Conservation (phyloP, 2,888 invertebrate genomes). For the Myathropa florea region DNA sequence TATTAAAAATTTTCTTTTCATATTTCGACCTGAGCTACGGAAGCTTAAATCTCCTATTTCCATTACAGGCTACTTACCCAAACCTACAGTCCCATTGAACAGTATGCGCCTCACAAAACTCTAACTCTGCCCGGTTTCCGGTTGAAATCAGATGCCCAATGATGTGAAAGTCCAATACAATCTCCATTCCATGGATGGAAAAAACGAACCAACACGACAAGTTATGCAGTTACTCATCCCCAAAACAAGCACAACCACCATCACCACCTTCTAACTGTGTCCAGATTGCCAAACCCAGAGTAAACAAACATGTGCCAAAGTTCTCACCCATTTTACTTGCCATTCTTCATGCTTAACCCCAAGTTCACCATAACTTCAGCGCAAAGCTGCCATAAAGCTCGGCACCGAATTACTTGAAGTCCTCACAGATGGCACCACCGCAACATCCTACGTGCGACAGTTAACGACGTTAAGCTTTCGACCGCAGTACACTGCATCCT, state of each 20-base stretch:
- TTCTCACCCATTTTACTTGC: constrained; percentile 17
- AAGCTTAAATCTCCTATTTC: background rate
- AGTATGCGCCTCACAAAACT: background rate
- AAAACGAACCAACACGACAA: background rate
- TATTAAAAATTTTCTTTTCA: background rate
- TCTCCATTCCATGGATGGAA: background rate
- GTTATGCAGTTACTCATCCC: background rate
- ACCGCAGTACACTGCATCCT: constrained; percentile 53
- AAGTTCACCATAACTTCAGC: constrained; percentile 46
- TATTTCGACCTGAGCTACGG: background rate
- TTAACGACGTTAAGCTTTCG: constrained; percentile 43
- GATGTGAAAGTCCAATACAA: background rate
- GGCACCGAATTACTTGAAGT: constrained; percentile 8
- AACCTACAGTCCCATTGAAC: background rate
- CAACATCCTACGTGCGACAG: background rate
- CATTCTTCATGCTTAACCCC: constrained; percentile 13
- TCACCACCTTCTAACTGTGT: background rate
- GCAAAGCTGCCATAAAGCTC: constrained; percentile 56
- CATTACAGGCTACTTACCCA: background rate
- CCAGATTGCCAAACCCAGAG: constrained; percentile 5
- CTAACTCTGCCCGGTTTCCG: background rate
- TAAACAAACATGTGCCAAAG: constrained; percentile 31
- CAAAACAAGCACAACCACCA: background rate
- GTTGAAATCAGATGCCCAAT: background rate
- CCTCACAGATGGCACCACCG: constrained; percentile 61